These are phyloP conservation scores for Dinothrombium tinctorium DNA, from an alignment of 1,140 invertebrate species.

Conservation along the genomic window DNA sequence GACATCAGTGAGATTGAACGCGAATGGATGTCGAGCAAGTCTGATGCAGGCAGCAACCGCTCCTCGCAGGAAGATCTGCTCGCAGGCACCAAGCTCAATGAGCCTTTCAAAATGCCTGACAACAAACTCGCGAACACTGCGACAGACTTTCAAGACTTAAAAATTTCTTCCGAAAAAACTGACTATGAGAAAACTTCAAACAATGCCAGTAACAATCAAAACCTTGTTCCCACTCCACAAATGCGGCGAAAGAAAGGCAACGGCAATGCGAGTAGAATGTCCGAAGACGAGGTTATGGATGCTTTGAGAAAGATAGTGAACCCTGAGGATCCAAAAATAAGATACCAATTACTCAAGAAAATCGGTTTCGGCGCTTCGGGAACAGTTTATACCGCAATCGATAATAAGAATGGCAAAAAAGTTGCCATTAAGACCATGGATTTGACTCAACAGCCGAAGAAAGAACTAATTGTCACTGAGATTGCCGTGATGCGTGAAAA, in stretches of 20 bases:
- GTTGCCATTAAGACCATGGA: constrained; percentile 99
- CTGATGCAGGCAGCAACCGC: too few species aligned
- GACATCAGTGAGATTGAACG: constrained; percentile 11
- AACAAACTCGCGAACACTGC: not conserved
- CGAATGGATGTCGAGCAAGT: not conserved
- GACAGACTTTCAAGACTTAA: not conserved
- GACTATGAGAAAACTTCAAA: not conserved
- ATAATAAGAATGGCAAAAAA: constrained; percentile 87
- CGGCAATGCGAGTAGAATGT: constrained; percentile 27
- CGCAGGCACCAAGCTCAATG: not conserved
- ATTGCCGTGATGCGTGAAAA: constrained; percentile 93
- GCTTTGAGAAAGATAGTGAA: constrained; percentile 36
- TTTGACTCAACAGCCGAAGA: constrained; percentile 91
- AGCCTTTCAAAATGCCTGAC: not conserved
- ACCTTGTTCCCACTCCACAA: constrained; percentile 61
- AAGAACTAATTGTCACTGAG: constrained; percentile 98
- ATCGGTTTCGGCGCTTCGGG: constrained; percentile 99
- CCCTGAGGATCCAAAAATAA: constrained; percentile 22
- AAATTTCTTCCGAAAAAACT: not conserved
- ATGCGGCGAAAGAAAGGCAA: constrained; percentile 41
- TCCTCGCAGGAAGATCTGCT: constrained; percentile 3
- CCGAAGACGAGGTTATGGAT: constrained; percentile 60
- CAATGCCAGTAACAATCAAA: not conserved
- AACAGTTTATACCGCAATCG: constrained; percentile 92
- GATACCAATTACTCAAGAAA: constrained; percentile 97